Conservation (phyloP, 1,140 invertebrate genomes). For the Homarus americanus region DNA sequence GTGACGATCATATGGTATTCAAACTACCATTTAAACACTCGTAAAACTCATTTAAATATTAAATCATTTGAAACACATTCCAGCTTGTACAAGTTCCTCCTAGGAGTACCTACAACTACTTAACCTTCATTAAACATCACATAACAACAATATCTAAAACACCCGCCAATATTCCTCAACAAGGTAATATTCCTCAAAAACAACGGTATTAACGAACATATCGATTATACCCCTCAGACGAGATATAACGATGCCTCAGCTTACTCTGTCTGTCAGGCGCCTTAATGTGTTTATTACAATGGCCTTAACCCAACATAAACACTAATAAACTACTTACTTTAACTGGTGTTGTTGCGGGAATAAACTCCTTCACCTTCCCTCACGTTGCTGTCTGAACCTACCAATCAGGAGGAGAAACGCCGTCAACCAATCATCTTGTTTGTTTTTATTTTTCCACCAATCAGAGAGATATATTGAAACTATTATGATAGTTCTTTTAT, state of each 20-base stretch:
- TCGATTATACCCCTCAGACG: not conserved
- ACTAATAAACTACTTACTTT: not conserved
- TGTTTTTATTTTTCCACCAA: conserved; percentile 29
- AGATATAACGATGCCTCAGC: not conserved
- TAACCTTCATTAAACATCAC: not conserved
- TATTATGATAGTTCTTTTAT: not conserved
- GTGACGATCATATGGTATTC: not conserved
- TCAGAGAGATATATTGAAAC: not conserved
- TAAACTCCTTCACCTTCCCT: too few species aligned
- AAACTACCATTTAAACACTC: too few species aligned
- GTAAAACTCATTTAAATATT: too few species aligned
- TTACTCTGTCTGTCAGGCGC: not conserved
- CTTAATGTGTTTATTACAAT: not conserved
- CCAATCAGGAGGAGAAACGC: not conserved
- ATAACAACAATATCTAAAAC: not conserved
- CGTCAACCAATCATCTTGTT: conserved; percentile 10
- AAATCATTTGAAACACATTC: too few species aligned
- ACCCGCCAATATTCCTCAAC: not conserved
- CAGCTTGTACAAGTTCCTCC: too few species aligned
- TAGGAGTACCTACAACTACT: not conserved
- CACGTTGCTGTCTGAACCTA: conserved; percentile 12
- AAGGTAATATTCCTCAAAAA: not conserved
- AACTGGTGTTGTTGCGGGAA: not conserved
- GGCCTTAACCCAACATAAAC: not conserved
- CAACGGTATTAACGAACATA: not conserved